Conservation (phyloP, 2,797 vertebrate species). For the Mallotus villosus region DNA sequence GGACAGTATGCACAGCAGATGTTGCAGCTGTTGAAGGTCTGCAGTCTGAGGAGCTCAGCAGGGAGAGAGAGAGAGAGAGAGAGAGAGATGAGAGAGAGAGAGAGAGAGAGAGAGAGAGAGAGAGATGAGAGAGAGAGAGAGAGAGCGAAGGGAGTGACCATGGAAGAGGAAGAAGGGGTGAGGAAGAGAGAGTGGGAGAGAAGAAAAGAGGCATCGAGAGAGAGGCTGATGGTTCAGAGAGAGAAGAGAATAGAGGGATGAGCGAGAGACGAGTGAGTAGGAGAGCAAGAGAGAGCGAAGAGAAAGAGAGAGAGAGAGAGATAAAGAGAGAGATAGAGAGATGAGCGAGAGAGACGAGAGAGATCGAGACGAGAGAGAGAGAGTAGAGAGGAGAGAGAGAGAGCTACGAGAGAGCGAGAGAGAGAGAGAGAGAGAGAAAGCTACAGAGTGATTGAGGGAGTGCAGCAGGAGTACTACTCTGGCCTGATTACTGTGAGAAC, state of each 20-base stretch:
- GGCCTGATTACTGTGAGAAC: constrained; percentile 30
- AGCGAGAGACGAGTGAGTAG: neutral
- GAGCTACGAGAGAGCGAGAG: neutral
- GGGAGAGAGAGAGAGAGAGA: too few relatives aligned
- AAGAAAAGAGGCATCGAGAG: too few relatives aligned
- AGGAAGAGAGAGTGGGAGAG: too few relatives aligned
- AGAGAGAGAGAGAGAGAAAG: constrained; percentile 41
- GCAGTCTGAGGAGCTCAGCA: constrained; percentile 1
- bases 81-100: too few relatives aligned
- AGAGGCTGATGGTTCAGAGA: neutral
- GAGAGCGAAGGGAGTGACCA: neutral
- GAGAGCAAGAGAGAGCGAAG: too few relatives aligned
- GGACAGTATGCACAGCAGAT: constrained; percentile 8
- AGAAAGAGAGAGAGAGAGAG: too few relatives aligned
- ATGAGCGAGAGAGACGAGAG: constrained; percentile 9
- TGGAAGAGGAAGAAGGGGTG: neutral
- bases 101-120: too few relatives aligned
- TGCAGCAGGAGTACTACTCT: constrained; percentile 13
- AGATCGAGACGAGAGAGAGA: constrained; percentile 6
- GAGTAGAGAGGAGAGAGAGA: constrained; percentile 42
- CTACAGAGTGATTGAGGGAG: neutral
- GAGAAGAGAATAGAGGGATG: constrained; percentile 15
- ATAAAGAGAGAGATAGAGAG: neutral
- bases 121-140: too few relatives aligned
- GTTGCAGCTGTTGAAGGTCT: constrained; percentile 42